Percentiles rank a stretch among this genome's conserved stretches.
These are phyloP conservation scores for Phainopepla nitens DNA, from an alignment of 2,113 vertebrate species.

Conservation along the genomic window DNA sequence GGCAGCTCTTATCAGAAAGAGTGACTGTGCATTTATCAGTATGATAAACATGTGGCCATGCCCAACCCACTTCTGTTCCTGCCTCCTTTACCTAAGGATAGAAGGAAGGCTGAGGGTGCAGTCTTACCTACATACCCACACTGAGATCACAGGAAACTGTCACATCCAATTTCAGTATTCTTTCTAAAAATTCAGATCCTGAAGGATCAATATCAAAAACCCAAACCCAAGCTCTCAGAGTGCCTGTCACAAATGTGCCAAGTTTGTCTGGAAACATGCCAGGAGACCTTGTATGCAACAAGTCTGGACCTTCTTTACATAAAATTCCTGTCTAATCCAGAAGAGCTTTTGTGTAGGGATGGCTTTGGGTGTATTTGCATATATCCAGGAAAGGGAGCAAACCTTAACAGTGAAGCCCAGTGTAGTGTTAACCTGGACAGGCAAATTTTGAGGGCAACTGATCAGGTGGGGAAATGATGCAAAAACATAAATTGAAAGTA, in stretches of 20 bases:
- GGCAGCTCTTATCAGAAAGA: not conserved
- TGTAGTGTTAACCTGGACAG: not conserved
- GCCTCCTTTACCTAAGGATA: not conserved
- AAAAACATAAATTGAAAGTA: not conserved
- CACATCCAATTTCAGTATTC: not conserved
- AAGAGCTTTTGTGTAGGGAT: not conserved
- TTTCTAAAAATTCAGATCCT: not conserved
- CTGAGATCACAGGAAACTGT: not conserved
- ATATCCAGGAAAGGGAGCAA: not conserved
- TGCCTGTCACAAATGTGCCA: not conserved
- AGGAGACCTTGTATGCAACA: not conserved
- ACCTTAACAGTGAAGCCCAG: not conserved
- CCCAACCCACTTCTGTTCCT: not conserved
- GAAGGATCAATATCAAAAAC: not conserved
- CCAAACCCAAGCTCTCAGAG: not conserved
- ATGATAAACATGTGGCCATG: not conserved
- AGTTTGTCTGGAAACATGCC: not conserved
- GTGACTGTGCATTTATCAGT: not conserved
- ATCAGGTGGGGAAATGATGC: not conserved
- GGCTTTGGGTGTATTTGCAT: not conserved
- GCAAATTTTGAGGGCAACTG: not conserved
- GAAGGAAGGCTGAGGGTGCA: not conserved
- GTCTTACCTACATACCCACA: not conserved
- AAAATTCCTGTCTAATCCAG: not conserved
- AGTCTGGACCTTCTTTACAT: not conserved